Evolutionary conservation across 1,140 invertebrate species (phyloP), one percentile per base, ranked within the genome.

Genomic region (Nilaparvata lugens): DNA sequence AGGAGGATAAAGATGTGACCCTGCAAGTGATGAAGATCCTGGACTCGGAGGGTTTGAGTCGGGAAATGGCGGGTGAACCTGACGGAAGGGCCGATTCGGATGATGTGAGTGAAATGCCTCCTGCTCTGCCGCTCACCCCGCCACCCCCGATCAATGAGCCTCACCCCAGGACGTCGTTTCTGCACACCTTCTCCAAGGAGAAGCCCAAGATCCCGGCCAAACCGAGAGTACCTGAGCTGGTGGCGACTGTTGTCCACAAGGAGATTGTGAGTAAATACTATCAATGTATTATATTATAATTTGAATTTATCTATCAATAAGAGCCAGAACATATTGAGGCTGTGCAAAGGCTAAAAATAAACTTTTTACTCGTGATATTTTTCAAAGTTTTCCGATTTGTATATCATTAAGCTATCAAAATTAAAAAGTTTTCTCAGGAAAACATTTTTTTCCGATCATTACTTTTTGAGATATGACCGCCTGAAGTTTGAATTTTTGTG

Each of bases 31-130:
- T 64, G 28, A 61, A 62, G 48, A 18, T 66, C 4, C 43, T 64
- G 45, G 35, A 55, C 5, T 56, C 45, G 7, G 48, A 65, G 14
- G 58, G 62, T 5, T 25, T 60, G 2, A 86, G 83, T 69, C 74
- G 88, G 3, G 88, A 90, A 66, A 75, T 85, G 62, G 87, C 87
- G 2, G 88, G 88, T 1, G 87, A 89, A 64, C 88, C 88, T 0
- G 88, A 91, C 65, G 88, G 88, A 5, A 81, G 84, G 64, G 87
- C 87, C 16, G 87, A 89, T 73, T 85, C 87, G 2, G 86, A 88
- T 65, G 82, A 83, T 31, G 73, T 76, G 0, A 74, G 70, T 3
- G 84, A 87, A 73, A 68, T 73, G 18, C 61, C 65, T 4, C 78
- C 85, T 0, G 40, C 54, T n/a, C 43, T 45, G 23, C 51, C 60